phyloP scores from a whole-genome alignment of 1,140 invertebrate species.

The Chironomus striatipennis region DNA sequence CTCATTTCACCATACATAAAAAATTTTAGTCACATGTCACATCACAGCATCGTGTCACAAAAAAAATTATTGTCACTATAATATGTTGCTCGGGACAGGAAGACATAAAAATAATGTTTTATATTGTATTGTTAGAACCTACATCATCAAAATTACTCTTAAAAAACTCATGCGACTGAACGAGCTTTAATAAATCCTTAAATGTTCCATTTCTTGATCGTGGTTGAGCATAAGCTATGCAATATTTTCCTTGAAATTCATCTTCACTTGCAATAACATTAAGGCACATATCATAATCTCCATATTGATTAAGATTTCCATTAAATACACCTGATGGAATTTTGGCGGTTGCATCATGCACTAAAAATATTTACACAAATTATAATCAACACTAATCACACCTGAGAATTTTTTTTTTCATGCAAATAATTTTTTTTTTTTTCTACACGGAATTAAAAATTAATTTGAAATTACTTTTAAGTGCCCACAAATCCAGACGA shows the following conservation, averaged over 20 bases:
- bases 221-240: constrained; percentile 46
- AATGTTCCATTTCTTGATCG: constrained; percentile 38
- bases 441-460: neutral
- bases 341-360: constrained; percentile 54
- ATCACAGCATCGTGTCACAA: too few species aligned
- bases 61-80: too few species aligned
- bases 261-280: constrained; percentile 37
- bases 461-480: constrained; percentile 45
- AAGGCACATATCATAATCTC: constrained; percentile 55
- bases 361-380: constrained; percentile 40
- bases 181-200: constrained; percentile 42
- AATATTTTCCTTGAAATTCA: constrained; percentile 47
- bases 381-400: constrained; percentile 24
- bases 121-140: constrained; percentile 34
- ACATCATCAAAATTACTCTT: constrained; percentile 52
- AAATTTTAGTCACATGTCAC: too few species aligned
- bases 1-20: too few species aligned
- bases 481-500: constrained; percentile 47
- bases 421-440: neutral
- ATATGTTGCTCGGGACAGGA: too few species aligned
- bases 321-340: constrained; percentile 50
- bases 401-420: neutral
- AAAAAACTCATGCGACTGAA: constrained; percentile 51
- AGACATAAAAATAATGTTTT: too few species aligned
- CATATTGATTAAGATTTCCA: constrained; percentile 53